Evolutionary conservation across 64 coral and sea anemone genomes (phyloP).

Genomic region (Astreopora myriophthalma): DNA sequence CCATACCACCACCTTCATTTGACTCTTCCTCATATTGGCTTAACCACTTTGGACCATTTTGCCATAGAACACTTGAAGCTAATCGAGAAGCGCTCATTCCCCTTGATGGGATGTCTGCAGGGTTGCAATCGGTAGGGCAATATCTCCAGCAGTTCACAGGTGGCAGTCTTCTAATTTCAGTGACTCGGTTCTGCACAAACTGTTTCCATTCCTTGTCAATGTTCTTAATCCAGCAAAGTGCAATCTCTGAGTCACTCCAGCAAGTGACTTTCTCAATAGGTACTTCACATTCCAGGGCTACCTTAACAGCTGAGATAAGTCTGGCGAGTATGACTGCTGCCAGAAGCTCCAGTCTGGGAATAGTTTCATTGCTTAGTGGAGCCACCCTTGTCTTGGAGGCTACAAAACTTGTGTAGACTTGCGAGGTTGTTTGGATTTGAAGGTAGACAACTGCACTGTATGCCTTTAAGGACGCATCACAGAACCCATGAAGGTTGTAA

Average conservation of each 20-base stretch:
- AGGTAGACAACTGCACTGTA: constrained; percentile 38
- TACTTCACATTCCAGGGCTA: not conserved
- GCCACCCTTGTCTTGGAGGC: constrained; percentile 27
- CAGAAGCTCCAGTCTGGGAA: constrained; percentile 22
- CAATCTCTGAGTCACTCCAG: constrained; percentile 6
- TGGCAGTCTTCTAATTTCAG: not conserved
- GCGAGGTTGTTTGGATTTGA: not conserved
- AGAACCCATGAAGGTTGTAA: constrained; percentile 36
- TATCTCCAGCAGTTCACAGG: not conserved
- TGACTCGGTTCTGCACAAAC: constrained; percentile 16
- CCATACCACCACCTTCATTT: not conserved
- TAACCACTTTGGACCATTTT: constrained; percentile 7
- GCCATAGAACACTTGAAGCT: too few species aligned
- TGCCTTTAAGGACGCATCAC: constrained; percentile 42
- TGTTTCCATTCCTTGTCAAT: constrained; percentile 5
- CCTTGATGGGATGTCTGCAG: too few species aligned
- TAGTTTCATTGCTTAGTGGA: not conserved
- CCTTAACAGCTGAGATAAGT: not conserved
- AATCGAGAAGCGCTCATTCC: too few species aligned
- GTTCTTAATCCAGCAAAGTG: not conserved
- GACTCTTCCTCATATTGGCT: not conserved
- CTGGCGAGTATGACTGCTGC: not conserved
- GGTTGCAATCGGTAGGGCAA: too few species aligned
- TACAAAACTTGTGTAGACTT: not conserved
- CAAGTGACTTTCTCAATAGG: not conserved